Evolutionary conservation across 2,888 invertebrate species (phyloP).

Genomic region (Nemotelus nigrinus): DNA sequence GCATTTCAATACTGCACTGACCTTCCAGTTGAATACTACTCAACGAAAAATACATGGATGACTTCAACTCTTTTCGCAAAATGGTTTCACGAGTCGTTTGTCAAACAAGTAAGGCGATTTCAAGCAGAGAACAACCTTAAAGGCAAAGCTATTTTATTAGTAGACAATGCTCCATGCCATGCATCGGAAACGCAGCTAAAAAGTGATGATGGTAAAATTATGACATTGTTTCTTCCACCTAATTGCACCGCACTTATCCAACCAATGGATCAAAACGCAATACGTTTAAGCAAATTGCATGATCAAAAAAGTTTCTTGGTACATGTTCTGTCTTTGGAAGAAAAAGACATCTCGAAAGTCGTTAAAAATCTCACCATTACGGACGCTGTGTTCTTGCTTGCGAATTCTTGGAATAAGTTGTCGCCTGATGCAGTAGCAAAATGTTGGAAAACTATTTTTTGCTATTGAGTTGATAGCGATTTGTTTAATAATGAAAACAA

Average conservation of each 20-base stretch:
- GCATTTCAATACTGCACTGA: constrained; percentile 14
- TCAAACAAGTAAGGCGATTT: constrained; percentile 19
- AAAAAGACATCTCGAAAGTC: no score
- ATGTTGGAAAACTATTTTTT: no score
- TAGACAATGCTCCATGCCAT: constrained; percentile 14
- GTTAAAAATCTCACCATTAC: no score
- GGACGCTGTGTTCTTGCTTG: no score
- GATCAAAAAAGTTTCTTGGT: no score
- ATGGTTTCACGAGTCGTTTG: constrained; percentile 22
- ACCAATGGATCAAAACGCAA: constrained; percentile 13
- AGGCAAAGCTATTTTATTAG: constrained; percentile 17
- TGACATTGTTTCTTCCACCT: constrained; percentile 18
- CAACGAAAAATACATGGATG: constrained; percentile 22
- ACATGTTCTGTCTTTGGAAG: no score
- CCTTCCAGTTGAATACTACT: constrained; percentile 26
- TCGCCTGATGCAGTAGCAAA: no score
- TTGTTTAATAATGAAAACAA: no score
- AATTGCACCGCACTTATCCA: no score
- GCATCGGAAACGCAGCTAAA: constrained; percentile 19
- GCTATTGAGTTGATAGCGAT: no score
- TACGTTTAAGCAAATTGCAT: no score
- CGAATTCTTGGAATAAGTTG: no score
- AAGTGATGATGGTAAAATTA: constrained; percentile 18
- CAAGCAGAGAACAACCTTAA: constrained; percentile 24
- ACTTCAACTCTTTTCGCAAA: constrained; percentile 9